phyloP scores from a whole-genome alignment of 1,140 invertebrate species.

The Drosophila varians region DNA sequence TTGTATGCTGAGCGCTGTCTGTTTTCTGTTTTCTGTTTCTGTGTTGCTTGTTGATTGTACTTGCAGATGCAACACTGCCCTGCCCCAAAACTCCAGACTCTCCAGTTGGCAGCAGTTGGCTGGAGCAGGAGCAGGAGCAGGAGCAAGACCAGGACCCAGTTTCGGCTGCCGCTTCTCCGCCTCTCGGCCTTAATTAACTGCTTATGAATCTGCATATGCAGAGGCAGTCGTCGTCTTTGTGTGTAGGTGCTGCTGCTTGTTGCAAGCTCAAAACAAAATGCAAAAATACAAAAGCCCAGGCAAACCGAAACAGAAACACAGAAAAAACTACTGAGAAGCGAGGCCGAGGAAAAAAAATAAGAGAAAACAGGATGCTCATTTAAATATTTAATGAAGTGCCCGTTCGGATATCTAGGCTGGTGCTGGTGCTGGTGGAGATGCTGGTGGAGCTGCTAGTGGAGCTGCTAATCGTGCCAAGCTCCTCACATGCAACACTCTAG shows the following conservation, averaged over 20 bases:
- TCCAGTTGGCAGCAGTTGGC: not conserved
- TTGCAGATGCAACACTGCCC: slow-evolving; percentile 49
- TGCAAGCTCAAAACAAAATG: slow-evolving; percentile 39
- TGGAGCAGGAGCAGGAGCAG: too few relatives aligned
- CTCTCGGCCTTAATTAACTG: slow-evolving; percentile 75
- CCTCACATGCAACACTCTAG: slow-evolving; percentile 66
- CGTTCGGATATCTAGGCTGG: slow-evolving; percentile 61
- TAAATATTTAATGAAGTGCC: slow-evolving; percentile 82
- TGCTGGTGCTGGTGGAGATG: too few relatives aligned
- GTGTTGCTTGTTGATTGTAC: slow-evolving; percentile 59
- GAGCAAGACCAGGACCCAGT: slow-evolving; percentile 46
- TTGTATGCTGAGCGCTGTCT: slow-evolving; percentile 20
- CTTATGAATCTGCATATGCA: slow-evolving; percentile 80
- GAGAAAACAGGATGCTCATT: slow-evolving; percentile 78
- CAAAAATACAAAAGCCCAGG: slow-evolving; percentile 12
- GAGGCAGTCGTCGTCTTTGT: slow-evolving; percentile 42
- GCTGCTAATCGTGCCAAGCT: slow-evolving; percentile 63
- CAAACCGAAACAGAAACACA: not conserved
- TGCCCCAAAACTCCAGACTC: slow-evolving; percentile 30
- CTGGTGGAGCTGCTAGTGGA: too few relatives aligned
- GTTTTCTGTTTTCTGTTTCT: slow-evolving; percentile 17
- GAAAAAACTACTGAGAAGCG: slow-evolving; percentile 7
- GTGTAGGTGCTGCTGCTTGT: slow-evolving; percentile 67
- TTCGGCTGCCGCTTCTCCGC: slow-evolving; percentile 31
- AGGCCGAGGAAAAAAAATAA: slow-evolving; percentile 43